Evolutionary conservation across 2,113 vertebrate genomes (phyloP).

Genomic region (Crotalus tigris): DNA sequence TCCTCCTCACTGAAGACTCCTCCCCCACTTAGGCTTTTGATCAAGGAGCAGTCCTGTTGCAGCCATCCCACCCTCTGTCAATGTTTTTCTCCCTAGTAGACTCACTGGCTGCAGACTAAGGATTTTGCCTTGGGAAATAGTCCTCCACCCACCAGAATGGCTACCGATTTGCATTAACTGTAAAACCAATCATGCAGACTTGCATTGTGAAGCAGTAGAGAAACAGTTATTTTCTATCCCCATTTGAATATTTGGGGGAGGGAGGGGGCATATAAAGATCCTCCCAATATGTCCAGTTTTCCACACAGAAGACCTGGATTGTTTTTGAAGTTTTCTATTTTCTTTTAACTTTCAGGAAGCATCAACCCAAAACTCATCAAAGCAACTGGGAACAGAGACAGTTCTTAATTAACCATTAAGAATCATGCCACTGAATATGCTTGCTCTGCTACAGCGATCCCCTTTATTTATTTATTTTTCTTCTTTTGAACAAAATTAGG

Average conservation of each 20-base stretch:
- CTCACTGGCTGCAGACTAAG: no score
- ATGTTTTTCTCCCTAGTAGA: no score
- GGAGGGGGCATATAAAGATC: background rate
- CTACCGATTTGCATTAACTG: background rate
- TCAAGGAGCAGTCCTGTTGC: background rate
- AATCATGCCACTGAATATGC: background rate
- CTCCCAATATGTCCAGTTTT: background rate
- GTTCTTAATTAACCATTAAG: background rate
- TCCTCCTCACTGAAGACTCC: no score
- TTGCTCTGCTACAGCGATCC: background rate
- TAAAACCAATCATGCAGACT: background rate
- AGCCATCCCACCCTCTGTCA: background rate
- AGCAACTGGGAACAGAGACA: no score
- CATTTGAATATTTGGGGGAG: background rate
- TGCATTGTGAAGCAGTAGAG: background rate
- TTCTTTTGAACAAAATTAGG: background rate
- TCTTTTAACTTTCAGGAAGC: background rate
- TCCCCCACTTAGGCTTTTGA: background rate
- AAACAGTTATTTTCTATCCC: background rate
- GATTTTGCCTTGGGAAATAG: background rate
- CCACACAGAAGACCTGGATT: background rate
- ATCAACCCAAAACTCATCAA: background rate
- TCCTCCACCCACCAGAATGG: background rate
- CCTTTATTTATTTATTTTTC: background rate
- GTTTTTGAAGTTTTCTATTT: background rate